Conservation (phyloP, 1,140 invertebrate genomes). For the Uloborus diversus region DNA sequence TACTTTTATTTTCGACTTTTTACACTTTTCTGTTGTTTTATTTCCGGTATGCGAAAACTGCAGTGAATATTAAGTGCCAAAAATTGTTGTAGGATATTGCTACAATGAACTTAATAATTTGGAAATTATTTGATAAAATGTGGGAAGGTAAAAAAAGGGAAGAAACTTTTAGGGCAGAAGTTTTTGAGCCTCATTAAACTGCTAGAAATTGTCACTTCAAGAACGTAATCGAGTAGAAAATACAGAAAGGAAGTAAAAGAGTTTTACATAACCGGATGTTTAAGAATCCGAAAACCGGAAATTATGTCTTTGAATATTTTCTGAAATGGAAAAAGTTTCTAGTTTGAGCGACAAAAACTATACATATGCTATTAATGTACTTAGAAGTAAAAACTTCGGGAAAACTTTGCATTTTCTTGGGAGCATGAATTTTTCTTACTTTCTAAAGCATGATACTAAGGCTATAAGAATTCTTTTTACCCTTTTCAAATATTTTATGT, state of each 20-base stretch:
- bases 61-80: constrained; percentile 28
- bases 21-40: neutral
- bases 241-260: constrained; percentile 22
- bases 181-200: constrained; percentile 17
- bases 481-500: too few relatives aligned
- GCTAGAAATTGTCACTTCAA: constrained; percentile 45
- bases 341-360: too few relatives aligned
- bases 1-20: neutral
- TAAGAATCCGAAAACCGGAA: constrained; percentile 40
- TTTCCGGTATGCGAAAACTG: neutral
- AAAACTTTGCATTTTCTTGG: too few relatives aligned
- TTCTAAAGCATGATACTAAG: too few relatives aligned
- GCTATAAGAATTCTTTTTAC: too few relatives aligned
- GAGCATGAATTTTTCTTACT: too few relatives aligned
- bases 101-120: constrained; percentile 29
- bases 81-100: constrained; percentile 21
- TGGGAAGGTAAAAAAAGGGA: constrained; percentile 12
- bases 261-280: constrained; percentile 34
- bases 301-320: constrained; percentile 50
- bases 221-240: constrained; percentile 41
- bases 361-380: too few relatives aligned
- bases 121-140: constrained; percentile 6
- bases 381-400: too few relatives aligned
- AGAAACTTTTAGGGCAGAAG: neutral
- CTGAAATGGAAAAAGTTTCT: too few relatives aligned